Base-by-base conservation (phyloP, 2,113 vertebrate species). In the Paracanthobrama guichenoti region DNA sequence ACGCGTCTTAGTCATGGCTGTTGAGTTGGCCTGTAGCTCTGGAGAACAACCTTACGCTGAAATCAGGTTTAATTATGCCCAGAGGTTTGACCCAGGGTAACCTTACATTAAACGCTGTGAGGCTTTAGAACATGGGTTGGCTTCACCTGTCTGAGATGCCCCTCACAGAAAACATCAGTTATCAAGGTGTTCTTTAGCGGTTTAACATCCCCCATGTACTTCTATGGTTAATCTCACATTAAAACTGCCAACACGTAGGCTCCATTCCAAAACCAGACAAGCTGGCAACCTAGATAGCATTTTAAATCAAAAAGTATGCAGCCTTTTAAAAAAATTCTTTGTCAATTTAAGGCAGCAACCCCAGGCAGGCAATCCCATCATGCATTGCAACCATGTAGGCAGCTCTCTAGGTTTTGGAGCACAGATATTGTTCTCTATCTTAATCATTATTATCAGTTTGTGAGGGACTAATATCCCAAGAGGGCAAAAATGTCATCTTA, bases 1-100 rank as follows among this genome's bases (percentile, higher is more conserved):
- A 78, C 11, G 28, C 12, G 20, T 75, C 73, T 75, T 75, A 78
- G 83, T 66, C 59, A 53, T 39, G 83, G 60, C n/a, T 57, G 48
- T 66, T 46, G 44, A 69, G 46, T 20, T 78, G 74, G 62, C 16
- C 60, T 42, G 66, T 69, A 89, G 60, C 88, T 24, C 85, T 79
- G 6, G 26, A 4, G 0, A 2, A 62, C 55, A 67, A 84, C 79
- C 44, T 71, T 28, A n/a, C 3, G 22, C 31, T 81, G 88, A 88
- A 86, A 76, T 46, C 44, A 59, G n/a, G 28, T 35, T 67, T 55
- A 57, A 59, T 83, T 69, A 83, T 35, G 35, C 53, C 76, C 74
- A 79, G 55, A 42, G 75, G 67, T 53, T 31, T 5, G n/a, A 75
- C 11, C 39, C 46, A 79, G 66, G n/a, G 22, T 48, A 79, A 59